Evolutionary conservation across 2,113 vertebrate genomes (phyloP).

Genomic region (Urocynchramus pylzowi): DNA sequence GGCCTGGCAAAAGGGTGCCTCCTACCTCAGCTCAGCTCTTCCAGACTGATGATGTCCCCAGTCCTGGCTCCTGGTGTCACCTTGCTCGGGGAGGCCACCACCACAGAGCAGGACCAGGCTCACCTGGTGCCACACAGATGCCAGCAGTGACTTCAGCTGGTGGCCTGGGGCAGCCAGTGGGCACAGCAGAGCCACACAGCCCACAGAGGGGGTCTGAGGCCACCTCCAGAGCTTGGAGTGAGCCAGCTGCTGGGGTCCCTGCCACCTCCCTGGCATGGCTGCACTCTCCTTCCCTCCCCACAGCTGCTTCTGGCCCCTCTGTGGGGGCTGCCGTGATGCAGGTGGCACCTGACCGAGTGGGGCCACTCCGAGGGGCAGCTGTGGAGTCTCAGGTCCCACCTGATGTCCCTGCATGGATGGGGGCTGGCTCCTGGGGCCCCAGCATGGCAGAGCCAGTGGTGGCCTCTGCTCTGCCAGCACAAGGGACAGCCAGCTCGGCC

Average conservation of each 20-base stretch:
- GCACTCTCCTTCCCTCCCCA: neutral
- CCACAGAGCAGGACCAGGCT: rapidly evolving
- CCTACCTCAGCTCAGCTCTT: rapidly evolving
- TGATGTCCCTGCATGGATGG: rapidly evolving
- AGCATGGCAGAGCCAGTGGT: neutral
- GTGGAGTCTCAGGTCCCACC: rapidly evolving
- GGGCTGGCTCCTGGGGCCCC: neutral
- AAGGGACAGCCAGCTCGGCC: rapidly evolving
- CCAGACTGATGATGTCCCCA: rapidly evolving
- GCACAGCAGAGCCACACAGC: neutral
- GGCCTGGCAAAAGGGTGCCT: neutral
- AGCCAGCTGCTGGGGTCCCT: neutral
- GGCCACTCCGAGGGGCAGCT: neutral
- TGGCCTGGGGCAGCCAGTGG: neutral
- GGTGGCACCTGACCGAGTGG: neutral
- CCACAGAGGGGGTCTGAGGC: neutral
- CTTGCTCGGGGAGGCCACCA: neutral
- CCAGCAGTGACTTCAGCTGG: neutral
- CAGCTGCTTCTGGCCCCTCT: neutral
- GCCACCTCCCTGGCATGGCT: neutral
- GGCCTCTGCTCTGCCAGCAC: neutral
- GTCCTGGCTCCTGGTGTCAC: neutral
- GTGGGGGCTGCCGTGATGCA: neutral
- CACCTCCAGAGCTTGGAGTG: neutral
- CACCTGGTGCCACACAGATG: rapidly evolving